These are phyloP conservation scores for Germaria angustata DNA, from an alignment of 2,888 invertebrate species.

Conservation along the genomic window DNA sequence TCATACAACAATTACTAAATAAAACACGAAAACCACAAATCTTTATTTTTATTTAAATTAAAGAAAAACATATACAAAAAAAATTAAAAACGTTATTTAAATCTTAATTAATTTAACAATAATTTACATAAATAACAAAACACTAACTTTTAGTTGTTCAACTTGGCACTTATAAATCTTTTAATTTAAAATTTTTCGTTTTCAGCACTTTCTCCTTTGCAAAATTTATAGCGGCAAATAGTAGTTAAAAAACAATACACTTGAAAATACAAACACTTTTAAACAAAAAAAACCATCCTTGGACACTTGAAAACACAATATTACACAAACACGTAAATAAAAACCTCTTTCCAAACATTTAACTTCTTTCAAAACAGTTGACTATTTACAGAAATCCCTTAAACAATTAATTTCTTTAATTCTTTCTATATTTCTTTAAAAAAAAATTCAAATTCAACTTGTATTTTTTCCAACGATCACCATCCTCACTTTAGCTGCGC, in stretches of 20 bases:
- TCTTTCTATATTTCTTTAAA: slow-evolving; percentile 10
- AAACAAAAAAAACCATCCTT: slow-evolving; percentile 8
- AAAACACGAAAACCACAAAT: slow-evolving; percentile 36
- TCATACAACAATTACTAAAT: slow-evolving; percentile 9
- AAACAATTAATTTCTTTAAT: not conserved
- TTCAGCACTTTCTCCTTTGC: slow-evolving; percentile 27
- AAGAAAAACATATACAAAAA: not conserved
- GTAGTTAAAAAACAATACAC: slow-evolving; percentile 12
- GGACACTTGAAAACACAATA: not conserved
- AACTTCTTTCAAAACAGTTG: not conserved
- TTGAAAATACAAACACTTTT: not conserved
- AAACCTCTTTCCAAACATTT: not conserved
- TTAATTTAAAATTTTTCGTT: not conserved
- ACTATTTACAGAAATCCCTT: not conserved
- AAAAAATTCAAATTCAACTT: slow-evolving; percentile 2
- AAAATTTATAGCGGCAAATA: slow-evolving; percentile 26
- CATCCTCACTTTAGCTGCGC: slow-evolving; percentile 68
- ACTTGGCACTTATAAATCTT: not conserved
- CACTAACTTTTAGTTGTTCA: not conserved
- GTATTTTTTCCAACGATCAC: slow-evolving; percentile 25
- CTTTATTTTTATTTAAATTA: slow-evolving; percentile 31
- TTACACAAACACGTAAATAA: slow-evolving; percentile 8
- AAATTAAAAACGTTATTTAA: not conserved
- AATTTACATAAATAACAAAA: not conserved
- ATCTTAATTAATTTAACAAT: not conserved